Base-by-base conservation (phyloP, 2,113 vertebrate species). In the Festucalex cinctus region DNA sequence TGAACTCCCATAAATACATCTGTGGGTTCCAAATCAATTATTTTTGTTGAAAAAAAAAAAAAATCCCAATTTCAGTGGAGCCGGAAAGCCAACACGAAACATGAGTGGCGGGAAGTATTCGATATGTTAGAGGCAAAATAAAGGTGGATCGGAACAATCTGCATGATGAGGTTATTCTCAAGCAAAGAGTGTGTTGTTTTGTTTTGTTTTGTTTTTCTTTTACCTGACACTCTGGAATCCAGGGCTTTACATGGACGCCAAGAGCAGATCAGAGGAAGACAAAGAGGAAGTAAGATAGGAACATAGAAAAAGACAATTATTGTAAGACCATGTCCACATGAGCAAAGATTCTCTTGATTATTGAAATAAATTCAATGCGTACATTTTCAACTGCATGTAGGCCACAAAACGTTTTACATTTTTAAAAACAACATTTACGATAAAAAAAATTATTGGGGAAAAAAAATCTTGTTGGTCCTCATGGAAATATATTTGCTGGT, bases 191-290 rank as follows among this genome's bases (percentile, higher is more conserved):
- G 65, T 57, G 54, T 3, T 9, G 26, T 32, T 57, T 54, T 54
- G 22, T 24, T 53, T 20, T 49, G 48, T 22, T 41, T 57, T 17
- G 24, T 37, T 54, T 62, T 66, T 66, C 58, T 69, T 76, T 90
- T 90, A 90, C 89, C 89, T 90, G 89, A 90, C 71, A 90, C 89
- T 88, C 89, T 88, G 74, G 89, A 90, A 84, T 90, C 89, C 89
- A 90, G 76, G 78, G 89, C 89, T 90, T 82, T 77, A 83, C 72
- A 76, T 78, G 77, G 66, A 73, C 81, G 84, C 83, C 81, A 44
- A 79, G 76, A 80, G 73, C 78, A 68, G 79, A 77, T 75, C 75
- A 78, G 63, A 70, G 77, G 82, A 81, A 86, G 75, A 82, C 24
- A 80, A 80, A 79, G 8, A 69, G 77, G 79, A 3, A 77, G 79